Base-by-base conservation (phyloP, 2,113 vertebrate genomes). In the Rhinoderma darwinii region DNA sequence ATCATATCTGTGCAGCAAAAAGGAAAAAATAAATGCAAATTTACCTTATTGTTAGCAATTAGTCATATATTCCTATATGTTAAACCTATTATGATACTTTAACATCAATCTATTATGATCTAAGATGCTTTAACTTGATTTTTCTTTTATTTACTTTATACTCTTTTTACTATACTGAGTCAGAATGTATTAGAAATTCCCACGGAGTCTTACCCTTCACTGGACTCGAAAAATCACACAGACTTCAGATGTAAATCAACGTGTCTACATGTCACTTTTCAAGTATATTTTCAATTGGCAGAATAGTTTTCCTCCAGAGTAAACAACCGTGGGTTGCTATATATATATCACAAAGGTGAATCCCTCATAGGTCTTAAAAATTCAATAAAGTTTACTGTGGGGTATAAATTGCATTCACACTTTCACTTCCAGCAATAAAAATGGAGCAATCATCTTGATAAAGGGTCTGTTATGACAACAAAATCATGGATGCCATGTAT, bases 321-420 rank as follows among this genome's bases (percentile, higher is more conserved):
- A 81, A 81, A 63, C 78, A 81, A 63, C 78, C 54, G 11, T 39
- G 32, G 32, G 50, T 81, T 81, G 56, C 78, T 81, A 63, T 82
- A 82, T 44, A 72, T 70, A 80, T 81, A 61, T 82, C 78, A 81
- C 78, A 81, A 61, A 81, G 35, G 78, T 81, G 78, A 81, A 66
- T 56, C 39, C 56, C 79, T 82, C 56, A 1, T 27, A 20, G 37
- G 25, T 82, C 79, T 82, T 82, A 82, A 63, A 61, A 30, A 66
- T 66, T 82, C 79, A 61, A 81, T 81, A 81, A 81, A 82, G 79
- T 82, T 82, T 82, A 82, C 79, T 44, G 39, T 82, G 37, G 39
- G 35, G 59, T 66, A 66, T 82, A 82, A 82, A 82, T 82, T 66
- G 61, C 37, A 63, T 43, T 66, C 39, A 82, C 56, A 82, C 56